Evolutionary conservation across 1,140 invertebrate species (phyloP), one percentile per base, ranked within the genome.

Genomic region (Dinoponera quadriceps): DNA sequence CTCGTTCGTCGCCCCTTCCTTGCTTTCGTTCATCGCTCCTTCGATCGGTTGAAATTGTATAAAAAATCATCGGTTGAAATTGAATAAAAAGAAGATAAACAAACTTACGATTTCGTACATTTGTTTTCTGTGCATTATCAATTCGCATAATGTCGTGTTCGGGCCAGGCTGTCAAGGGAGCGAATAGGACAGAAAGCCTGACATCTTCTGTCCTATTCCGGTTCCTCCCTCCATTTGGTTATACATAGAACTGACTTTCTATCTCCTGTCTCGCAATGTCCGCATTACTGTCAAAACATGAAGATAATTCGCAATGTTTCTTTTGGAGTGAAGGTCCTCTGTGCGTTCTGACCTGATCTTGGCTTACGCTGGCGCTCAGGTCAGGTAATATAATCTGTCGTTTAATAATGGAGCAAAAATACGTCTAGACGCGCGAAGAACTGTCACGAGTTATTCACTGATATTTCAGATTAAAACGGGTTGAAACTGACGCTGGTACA

Each of bases 401-500:
- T 65, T 75, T 54, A 77, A 77, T 44, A 77, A 66, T 18, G 16
- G 22, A 55, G 20, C 54, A 62, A 66, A 77, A 66, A 77, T 66
- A 65, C 9, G 3, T 33, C 7, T 16, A 9, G 27, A 60, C 44
- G 27, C 1, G n/a, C n/a, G 27, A 22, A 51, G 51, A 65, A 65
- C 44, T 7, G 73, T 65, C 60, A 25, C 44, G 20, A 54, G 27
- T n/a, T 55, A 22, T 66, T 77, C 49, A 27, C n/a, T 18, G 49
- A 77, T 66, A 77, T 55, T 66, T 77, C 29, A 38, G 62, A 66
- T 77, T 77, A 77, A 77, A 66, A 54, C 3, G 20, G 25, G 20
- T 13, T 65, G 44, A 59, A 55, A 20, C 44, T 51, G 60, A 38
- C 7, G 33, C 59, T 63, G 59, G n/a, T 29, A 75, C 44, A 27